Base-by-base conservation (phyloP, 1,140 invertebrate genomes). In the Portunus trituberculatus region DNA sequence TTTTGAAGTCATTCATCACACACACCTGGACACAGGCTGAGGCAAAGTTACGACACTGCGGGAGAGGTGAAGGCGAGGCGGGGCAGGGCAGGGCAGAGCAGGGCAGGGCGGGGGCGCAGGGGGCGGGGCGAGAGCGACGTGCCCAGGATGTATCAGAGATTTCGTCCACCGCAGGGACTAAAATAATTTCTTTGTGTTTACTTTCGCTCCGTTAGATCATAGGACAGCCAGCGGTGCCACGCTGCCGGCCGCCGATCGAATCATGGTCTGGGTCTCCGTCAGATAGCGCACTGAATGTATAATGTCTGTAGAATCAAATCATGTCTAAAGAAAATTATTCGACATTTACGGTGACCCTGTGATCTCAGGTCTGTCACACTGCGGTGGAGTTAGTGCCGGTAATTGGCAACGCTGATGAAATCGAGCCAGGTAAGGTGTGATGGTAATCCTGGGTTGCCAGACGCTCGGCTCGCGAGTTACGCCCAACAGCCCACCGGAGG, bases 401-500 rank as follows among this genome's bases (percentile, higher is more conserved):
- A 31, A 52, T 67, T 94, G 93, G 93, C 93, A 94, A 91, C 93
- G 52, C 88, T 94, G 93, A 48, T 91, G 89, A 90, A 84, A 91
- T 94, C 93, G 92, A 93, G 84, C 39, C 89, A 84, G 93, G 86
- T 94, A 94, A 90, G 93, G 88, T 94, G 93, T 94, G 83, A 91
- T 93, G 83, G 92, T 93, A 84, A 28, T 83, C 82, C 84, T 52
- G 12, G 7, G 92, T 93, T 94, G 67, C 88, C 93, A 83, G 48
- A 28, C 88, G 25, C 45, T n/a, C 12, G 86, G 20, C 0, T 48
- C 28, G 29, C 48, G 10, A 20, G 88, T 46, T 48, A 28, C 20
- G 88, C 28, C 48, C 48, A 90, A n/a, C 45, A 48, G 45, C 8
- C 88, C 45, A 48, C 31, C 6, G 31, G 39, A 25, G 87, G 32